Percentiles rank a stretch among this genome's conserved stretches.
phyloP scores from a whole-genome alignment of 2,888 invertebrate genomes.

The Cryptophagus acutangulus region DNA sequence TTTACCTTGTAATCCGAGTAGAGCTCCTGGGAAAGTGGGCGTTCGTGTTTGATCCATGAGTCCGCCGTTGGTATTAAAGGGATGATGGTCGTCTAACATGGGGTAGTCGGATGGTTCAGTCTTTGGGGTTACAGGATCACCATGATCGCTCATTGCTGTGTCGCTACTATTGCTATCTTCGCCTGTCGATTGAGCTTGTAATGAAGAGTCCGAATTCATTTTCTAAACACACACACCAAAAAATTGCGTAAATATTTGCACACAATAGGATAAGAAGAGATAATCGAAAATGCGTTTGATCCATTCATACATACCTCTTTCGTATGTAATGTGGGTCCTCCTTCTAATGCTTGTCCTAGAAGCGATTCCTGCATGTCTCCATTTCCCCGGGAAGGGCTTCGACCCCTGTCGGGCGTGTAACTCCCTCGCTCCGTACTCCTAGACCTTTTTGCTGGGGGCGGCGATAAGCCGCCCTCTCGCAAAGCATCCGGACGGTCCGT shows the following conservation, averaged over 20 bases:
- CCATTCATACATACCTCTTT: conserved; percentile 41
- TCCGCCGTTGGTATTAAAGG: conserved; percentile 55
- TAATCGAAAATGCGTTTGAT: conserved; percentile 5
- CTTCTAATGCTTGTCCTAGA: conserved; percentile 73
- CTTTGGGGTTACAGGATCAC: conserved; percentile 64
- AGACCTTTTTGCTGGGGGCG: conserved; percentile 66
- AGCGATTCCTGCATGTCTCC: conserved; percentile 68
- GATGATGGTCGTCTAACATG: conserved; percentile 59
- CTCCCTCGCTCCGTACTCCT: conserved; percentile 56
- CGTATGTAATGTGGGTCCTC: conserved; percentile 62
- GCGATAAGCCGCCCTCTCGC: conserved; percentile 55
- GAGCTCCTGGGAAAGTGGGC: conserved; percentile 72
- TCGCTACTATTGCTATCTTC: conserved; percentile 83
- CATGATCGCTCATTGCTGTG: conserved; percentile 68
- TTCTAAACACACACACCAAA: conserved; percentile 32
- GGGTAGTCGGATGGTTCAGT: conserved; percentile 70
- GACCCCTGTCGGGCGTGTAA: conserved; percentile 47
- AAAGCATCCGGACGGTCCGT: conserved; percentile 48
- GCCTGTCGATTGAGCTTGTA: conserved; percentile 67
- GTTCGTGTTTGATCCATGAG: conserved; percentile 63
- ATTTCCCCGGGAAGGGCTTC: conserved; percentile 59
- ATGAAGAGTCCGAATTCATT: conserved; percentile 56
- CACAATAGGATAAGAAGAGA: not conserved
- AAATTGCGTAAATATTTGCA: not conserved
- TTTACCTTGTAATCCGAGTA: conserved; percentile 75